A percentile compares a stretch with the other conserved stretches of the same genome.
Evolutionary conservation across 2,113 vertebrate species (phyloP).

Genomic region (Mionectes macconnelli): DNA sequence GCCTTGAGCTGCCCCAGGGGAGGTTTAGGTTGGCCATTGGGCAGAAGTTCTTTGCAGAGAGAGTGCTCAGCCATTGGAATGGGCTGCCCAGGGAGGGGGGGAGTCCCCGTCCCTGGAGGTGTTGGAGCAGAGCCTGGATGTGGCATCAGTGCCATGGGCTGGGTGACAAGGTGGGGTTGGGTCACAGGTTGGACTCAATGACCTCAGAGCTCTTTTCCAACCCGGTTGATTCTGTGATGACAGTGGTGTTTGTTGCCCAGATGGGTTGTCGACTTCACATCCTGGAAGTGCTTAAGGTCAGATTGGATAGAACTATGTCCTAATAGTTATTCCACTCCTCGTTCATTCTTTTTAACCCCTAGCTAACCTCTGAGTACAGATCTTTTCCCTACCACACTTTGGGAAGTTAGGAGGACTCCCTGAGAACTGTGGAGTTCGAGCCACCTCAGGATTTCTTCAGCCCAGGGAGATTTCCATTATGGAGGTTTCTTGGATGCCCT

Average conservation of each 20-base stretch:
- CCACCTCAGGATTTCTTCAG: not conserved
- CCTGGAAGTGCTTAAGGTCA: not conserved
- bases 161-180: too few relatives aligned
- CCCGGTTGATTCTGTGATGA: too few relatives aligned
- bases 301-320: rapidly evolving
- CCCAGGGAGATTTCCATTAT: not conserved
- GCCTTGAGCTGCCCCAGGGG: too few relatives aligned
- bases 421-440: not conserved
- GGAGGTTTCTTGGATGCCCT: not conserved
- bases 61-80: too few relatives aligned
- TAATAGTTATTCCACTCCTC: not conserved
- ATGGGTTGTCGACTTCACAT: not conserved
- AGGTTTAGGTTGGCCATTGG: too few relatives aligned
- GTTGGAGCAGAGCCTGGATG: too few relatives aligned
- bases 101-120: too few relatives aligned
- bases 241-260: not conserved
- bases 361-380: not conserved
- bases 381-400: not conserved
- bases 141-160: too few relatives aligned
- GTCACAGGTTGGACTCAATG: too few relatives aligned
- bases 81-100: too few relatives aligned
- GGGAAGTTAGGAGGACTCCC: not conserved
- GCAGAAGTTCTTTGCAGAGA: too few relatives aligned
- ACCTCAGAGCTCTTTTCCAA: too few relatives aligned
- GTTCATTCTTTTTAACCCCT: not conserved